A percentile compares a stretch with the other conserved stretches of the same genome.
Conservation (phyloP, 2,888 invertebrate genomes). For the Amorpha juglandis region DNA sequence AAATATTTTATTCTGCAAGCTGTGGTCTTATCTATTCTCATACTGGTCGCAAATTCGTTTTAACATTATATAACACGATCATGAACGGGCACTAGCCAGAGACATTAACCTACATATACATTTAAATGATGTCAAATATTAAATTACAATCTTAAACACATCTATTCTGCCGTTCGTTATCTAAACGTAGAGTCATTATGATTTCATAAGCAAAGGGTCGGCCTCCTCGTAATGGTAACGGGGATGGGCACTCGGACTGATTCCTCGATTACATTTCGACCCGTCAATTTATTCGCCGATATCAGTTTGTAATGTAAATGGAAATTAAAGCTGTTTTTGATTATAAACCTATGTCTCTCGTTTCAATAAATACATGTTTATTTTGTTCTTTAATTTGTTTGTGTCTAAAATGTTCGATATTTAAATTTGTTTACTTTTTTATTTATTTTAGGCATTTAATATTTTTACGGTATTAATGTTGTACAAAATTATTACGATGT, state of each 20-base stretch:
- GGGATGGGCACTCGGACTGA: constrained; percentile 38
- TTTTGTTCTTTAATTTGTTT: neutral
- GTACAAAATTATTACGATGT: too few relatives aligned
- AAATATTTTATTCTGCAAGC: too few relatives aligned
- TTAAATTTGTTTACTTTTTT: neutral
- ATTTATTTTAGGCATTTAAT: too few relatives aligned
- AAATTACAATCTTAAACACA: constrained; percentile 8
- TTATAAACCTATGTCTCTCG: constrained; percentile 20
- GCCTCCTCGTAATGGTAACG: constrained; percentile 42
- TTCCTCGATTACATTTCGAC: constrained; percentile 41
- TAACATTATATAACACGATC: too few relatives aligned
- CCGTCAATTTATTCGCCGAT: constrained; percentile 42
- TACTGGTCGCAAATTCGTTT: too few relatives aligned
- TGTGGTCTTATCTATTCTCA: too few relatives aligned
- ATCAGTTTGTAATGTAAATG: constrained; percentile 41
- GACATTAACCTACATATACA: neutral
- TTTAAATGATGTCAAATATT: constrained; percentile 8
- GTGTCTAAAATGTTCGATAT: neutral
- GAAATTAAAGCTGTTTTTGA: constrained; percentile 41
- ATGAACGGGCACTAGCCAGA: too few relatives aligned
- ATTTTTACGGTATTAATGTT: too few relatives aligned
- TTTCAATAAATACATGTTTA: neutral
- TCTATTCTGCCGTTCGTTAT: constrained; percentile 4
- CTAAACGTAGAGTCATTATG: constrained; percentile 42
- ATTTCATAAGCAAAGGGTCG: constrained; percentile 41